Conservation (phyloP, 2,888 invertebrate species). For the Ptilodon capucinus region DNA sequence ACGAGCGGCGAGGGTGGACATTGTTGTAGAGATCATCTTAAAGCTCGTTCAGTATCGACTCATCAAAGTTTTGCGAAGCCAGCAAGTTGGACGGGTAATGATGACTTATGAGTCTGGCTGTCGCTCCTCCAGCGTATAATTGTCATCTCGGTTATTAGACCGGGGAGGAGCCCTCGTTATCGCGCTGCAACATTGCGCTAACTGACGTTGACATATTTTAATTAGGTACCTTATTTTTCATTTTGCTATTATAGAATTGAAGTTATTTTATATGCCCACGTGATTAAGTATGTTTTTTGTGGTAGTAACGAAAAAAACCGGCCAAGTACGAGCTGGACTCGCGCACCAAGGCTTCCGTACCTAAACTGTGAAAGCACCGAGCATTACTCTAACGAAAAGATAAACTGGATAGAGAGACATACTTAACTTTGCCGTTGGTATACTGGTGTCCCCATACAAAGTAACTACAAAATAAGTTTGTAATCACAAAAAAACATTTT, state of each 20-base stretch:
- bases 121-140: constrained; percentile 47
- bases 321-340: too few species aligned
- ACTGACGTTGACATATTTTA: constrained; percentile 23
- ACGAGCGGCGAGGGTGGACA: constrained; percentile 13
- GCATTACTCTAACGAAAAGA: too few species aligned
- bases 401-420: too few species aligned
- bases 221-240: constrained; percentile 1
- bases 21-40: constrained; percentile 43
- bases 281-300: too few species aligned
- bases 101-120: constrained; percentile 77
- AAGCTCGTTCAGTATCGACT: constrained; percentile 44
- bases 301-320: too few species aligned
- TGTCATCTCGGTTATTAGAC: constrained; percentile 60
- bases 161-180: constrained; percentile 23
- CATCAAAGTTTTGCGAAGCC: constrained; percentile 60
- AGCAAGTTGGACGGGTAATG: constrained; percentile 63
- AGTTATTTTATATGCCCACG: too few species aligned
- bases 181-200: constrained; percentile 4
- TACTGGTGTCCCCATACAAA: too few species aligned
- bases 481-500: too few species aligned
- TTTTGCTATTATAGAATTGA: not conserved
- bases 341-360: too few species aligned
- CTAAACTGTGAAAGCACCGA: too few species aligned
- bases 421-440: too few species aligned
- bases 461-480: too few species aligned